Evolutionary conservation across 2,797 vertebrate species (phyloP).

Genomic region (Spinus olivaceus): DNA sequence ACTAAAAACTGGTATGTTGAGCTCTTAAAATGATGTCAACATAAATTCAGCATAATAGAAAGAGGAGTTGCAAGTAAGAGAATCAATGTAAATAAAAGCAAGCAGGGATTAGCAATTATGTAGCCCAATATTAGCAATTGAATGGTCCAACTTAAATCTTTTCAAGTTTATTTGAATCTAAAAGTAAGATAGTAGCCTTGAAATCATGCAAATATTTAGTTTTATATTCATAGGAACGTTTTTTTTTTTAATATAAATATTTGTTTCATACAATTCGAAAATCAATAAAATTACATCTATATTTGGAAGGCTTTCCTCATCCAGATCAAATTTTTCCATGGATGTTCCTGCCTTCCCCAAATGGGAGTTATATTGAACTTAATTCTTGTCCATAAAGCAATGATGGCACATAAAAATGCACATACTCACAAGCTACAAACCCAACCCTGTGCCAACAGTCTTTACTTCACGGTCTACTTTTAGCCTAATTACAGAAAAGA

Average conservation of each 20-base stretch:
- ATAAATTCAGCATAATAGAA: not conserved
- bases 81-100: not conserved
- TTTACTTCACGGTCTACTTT: not conserved
- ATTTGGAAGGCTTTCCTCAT: not conserved
- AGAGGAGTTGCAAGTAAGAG: not conserved
- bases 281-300: not conserved
- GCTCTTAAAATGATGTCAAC: not conserved
- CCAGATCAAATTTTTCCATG: not conserved
- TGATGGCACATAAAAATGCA: not conserved
- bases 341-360: not conserved
- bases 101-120: not conserved
- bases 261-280: not conserved
- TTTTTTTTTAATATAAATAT: not conserved
- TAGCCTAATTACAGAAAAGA: not conserved
- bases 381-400: not conserved
- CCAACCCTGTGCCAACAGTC: not conserved
- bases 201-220: not conserved
- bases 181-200: not conserved
- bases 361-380: not conserved
- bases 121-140: not conserved
- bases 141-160: not conserved
- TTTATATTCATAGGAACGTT: not conserved
- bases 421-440: not conserved
- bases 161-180: not conserved
- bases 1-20: not conserved